phyloP scores from a whole-genome alignment of 2,888 invertebrate genomes.

The Polyploca ridens region DNA sequence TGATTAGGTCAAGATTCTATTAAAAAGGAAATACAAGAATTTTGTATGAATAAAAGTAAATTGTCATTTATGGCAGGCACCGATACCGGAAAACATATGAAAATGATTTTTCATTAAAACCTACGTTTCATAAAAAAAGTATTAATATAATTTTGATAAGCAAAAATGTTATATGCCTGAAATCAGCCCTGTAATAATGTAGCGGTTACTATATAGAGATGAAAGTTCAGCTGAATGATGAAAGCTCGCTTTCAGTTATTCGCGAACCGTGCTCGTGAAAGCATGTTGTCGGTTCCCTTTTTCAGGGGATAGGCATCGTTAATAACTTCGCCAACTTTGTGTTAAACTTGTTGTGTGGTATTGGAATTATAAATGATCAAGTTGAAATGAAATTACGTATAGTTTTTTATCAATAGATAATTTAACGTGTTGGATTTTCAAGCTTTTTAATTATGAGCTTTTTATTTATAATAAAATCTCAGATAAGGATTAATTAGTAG shows the following conservation, averaged over 20 bases:
- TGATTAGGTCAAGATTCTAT: too few relatives aligned
- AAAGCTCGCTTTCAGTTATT: constrained; percentile 57
- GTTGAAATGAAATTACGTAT: neutral
- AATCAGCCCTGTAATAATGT: constrained; percentile 36
- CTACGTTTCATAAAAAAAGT: too few relatives aligned
- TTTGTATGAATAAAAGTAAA: too few relatives aligned
- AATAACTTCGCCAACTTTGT: constrained; percentile 52
- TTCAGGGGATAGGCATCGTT: constrained; percentile 28
- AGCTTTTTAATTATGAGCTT: neutral
- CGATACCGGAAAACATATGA: too few relatives aligned
- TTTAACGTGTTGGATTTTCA: neutral
- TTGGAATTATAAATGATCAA: constrained; percentile 24
- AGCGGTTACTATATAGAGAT: constrained; percentile 28
- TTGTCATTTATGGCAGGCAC: too few relatives aligned
- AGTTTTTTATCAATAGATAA: neutral
- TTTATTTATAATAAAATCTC: constrained; percentile 17
- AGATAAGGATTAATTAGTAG: constrained; percentile 6
- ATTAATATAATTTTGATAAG: too few relatives aligned
- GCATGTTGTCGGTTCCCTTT: constrained; percentile 47
- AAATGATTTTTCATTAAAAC: too few relatives aligned
- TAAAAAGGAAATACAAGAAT: too few relatives aligned
- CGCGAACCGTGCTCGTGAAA: constrained; percentile 53
- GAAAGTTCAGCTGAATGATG: constrained; percentile 39
- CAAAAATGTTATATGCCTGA: constrained; percentile 21
- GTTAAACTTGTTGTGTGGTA: constrained; percentile 27